Percentiles rank a stretch among this genome's conserved stretches.
phyloP scores from a whole-genome alignment of 2,113 vertebrate genomes.

The Arenaria interpres region DNA sequence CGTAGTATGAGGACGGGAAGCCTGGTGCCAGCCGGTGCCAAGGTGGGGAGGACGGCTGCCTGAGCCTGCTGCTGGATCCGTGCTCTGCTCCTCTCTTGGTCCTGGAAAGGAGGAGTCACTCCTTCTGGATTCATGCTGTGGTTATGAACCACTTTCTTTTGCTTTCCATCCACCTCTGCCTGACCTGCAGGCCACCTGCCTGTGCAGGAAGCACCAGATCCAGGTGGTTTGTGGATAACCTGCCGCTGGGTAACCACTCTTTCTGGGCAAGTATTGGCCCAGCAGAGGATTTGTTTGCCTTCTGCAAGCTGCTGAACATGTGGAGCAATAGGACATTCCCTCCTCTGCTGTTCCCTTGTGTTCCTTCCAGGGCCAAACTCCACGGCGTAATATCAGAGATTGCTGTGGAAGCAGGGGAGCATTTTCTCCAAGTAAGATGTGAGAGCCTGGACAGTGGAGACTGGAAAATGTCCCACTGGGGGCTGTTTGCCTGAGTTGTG shows the following conservation, averaged over 20 bases:
- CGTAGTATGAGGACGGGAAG: neutral
- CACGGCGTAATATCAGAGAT: neutral
- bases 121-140: neutral
- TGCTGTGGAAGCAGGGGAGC: neutral
- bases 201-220: neutral
- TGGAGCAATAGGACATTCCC: neutral
- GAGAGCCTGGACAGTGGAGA: neutral
- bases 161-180: neutral
- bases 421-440: neutral
- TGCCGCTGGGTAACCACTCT: neutral
- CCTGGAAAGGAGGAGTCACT: neutral
- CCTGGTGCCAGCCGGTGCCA: neutral
- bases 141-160: neutral
- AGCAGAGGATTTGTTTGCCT: neutral
- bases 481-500: neutral
- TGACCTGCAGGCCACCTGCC: neutral
- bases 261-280: neutral
- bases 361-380: neutral
- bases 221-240: neutral
- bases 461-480: neutral
- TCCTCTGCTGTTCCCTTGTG: neutral
- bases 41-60: neutral
- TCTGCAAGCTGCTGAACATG: neutral
- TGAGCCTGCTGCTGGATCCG: neutral
- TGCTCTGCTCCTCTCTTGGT: neutral